These are phyloP conservation scores for Thymelicus sylvestris DNA, from an alignment of 2,888 invertebrate genomes.

Conservation along the genomic window DNA sequence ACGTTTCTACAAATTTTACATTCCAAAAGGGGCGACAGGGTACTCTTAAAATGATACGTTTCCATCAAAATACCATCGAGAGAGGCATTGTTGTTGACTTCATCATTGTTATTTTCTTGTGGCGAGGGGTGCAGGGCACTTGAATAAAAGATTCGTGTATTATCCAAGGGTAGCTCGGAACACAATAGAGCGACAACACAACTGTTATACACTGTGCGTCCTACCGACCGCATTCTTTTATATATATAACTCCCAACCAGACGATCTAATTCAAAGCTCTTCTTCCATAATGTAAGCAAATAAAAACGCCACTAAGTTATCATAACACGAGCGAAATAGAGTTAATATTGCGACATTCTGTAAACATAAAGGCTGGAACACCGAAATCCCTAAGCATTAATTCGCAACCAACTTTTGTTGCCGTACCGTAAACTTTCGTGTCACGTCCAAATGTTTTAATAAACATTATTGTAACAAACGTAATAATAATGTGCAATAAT, in stretches of 20 bases:
- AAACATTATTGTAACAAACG: background rate
- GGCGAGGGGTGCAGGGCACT: slow-evolving; percentile 73
- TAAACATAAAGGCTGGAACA: slow-evolving; percentile 3
- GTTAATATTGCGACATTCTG: slow-evolving; percentile 4
- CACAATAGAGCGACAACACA: slow-evolving; percentile 78
- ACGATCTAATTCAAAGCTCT: slow-evolving; percentile 62
- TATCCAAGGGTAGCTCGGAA: slow-evolving; percentile 65
- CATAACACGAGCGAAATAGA: slow-evolving; percentile 16
- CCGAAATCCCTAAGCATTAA: slow-evolving; percentile 14
- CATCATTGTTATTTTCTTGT: slow-evolving; percentile 78
- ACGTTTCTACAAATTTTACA: slow-evolving; percentile 15
- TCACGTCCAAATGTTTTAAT: slow-evolving; percentile 23
- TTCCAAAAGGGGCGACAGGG: slow-evolving; percentile 51
- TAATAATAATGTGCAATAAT: no score
- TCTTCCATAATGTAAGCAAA: slow-evolving; percentile 29
- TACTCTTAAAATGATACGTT: slow-evolving; percentile 57
- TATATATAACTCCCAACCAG: slow-evolving; percentile 53
- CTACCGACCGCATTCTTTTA: slow-evolving; percentile 69
- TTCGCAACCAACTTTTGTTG: slow-evolving; percentile 10
- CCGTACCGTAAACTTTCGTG: slow-evolving; percentile 7
- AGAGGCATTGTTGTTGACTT: slow-evolving; percentile 74
- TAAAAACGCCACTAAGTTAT: slow-evolving; percentile 13
- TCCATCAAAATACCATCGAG: slow-evolving; percentile 77
- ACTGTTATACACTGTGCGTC: slow-evolving; percentile 68
- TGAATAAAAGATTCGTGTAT: slow-evolving; percentile 83